Conservation (phyloP, 2,888 invertebrate species). For the Himalopsyche kuldschensis region DNA sequence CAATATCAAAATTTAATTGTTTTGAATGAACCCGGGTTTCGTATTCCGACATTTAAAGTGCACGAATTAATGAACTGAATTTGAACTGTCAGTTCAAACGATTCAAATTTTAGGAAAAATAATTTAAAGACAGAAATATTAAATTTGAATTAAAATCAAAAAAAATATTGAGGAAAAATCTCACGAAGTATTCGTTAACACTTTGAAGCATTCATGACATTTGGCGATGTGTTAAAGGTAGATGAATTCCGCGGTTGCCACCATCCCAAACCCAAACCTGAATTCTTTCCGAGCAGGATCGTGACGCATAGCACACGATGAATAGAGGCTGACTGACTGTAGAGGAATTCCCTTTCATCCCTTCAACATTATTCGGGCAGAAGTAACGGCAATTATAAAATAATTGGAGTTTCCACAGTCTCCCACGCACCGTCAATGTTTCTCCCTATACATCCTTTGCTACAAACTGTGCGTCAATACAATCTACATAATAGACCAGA, state of each 20-base stretch:
- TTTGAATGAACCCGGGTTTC: no score
- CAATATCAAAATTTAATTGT: no score
- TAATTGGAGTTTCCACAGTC: conserved; percentile 17
- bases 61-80: no score
- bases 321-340: neutral
- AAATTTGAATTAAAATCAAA: no score
- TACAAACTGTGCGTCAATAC: neutral
- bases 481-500: no score
- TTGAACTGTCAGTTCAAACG: no score
- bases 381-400: conserved; percentile 19
- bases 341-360: conserved; percentile 18
- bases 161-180: no score
- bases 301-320: neutral
- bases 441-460: neutral
- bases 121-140: no score
- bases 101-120: no score
- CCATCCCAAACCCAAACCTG: neutral
- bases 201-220: neutral
- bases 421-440: neutral
- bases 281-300: neutral
- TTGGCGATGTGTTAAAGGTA: neutral
- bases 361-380: conserved; percentile 11
- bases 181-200: no score
- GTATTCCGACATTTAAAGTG: no score
- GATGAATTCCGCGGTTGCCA: neutral